phyloP scores from a whole-genome alignment of 2,888 invertebrate genomes.

The Aleiodes leptofemur region DNA sequence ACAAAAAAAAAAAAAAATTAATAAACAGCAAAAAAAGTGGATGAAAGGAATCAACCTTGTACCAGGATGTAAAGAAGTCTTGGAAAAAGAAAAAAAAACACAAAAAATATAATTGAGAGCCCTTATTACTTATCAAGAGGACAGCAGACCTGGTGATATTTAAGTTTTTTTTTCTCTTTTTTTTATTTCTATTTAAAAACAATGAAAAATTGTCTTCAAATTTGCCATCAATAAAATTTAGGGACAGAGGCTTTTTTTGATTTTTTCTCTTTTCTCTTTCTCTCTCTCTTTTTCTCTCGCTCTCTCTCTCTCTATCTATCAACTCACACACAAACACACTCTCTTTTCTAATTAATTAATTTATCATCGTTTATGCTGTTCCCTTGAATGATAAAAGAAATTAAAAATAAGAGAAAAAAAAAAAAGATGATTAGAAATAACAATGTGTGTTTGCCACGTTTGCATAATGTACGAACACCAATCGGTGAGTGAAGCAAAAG shows the following conservation, averaged over 20 bases:
- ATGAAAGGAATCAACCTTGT: conserved; percentile 68
- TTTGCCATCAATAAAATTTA: conserved; percentile 29
- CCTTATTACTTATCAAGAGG: conserved; percentile 43
- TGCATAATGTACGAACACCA: conserved; percentile 50
- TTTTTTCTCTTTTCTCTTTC: conserved; percentile 17
- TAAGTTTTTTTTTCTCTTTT: conserved; percentile 9
- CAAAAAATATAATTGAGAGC: conserved; percentile 48
- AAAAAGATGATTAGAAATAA: conserved; percentile 56
- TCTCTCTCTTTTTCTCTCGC: conserved; percentile 4
- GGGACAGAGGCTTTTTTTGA: conserved; percentile 27
- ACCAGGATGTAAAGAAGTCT: conserved; percentile 74
- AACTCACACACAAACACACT: conserved; percentile 25
- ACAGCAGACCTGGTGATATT: conserved; percentile 35
- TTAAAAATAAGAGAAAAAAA: conserved; percentile 45
- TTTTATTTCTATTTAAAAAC: conserved; percentile 3
- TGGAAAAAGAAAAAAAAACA: conserved; percentile 50
- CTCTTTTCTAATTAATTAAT: neutral
- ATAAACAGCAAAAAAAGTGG: conserved; percentile 78
- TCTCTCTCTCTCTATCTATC: neutral
- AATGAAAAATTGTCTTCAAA: conserved; percentile 18
- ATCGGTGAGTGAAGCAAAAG: conserved; percentile 49
- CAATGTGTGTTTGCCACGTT: conserved; percentile 54
- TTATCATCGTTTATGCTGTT: conserved; percentile 37
- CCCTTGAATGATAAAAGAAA: conserved; percentile 26
- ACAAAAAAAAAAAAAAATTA: conserved; percentile 75